Base-by-base conservation (phyloP, 2,888 invertebrate species). In the Trachelus iudaicus region DNA sequence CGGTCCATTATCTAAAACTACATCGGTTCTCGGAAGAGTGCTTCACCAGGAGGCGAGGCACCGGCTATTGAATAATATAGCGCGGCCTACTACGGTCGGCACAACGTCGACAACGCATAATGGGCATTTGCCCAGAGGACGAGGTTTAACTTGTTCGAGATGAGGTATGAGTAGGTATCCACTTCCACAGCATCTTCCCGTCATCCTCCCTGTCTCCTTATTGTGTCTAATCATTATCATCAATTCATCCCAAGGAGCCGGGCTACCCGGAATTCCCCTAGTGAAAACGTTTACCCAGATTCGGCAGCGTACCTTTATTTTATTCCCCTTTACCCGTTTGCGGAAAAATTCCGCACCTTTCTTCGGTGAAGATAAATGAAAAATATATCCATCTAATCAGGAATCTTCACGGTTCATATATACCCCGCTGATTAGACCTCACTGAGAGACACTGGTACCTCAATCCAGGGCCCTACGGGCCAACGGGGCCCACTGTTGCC, bases 11-110 rank as follows among this genome's bases (percentile, higher is more conserved):
- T 89, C 84, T 77, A 83, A 85, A 87, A 87, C 85, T 83, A 85
- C 86, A 81, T 84, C 84, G 85, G 87, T 90, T 90, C 90, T 86
- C 74, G 87, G 90, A 90, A 90, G 81, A 79, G 69, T 76, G 79
- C 78, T 74, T 75, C 75, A 73, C 75, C 74, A 56, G 56, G 56
- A 56, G 56, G 56, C 73, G 73, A 34, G 81, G 82, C 82, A 76
- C 73, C 78, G 15, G 82, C 81, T 87, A 87, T 87, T 85, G 84
- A 87, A 87, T 87, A 87, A 87, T 86, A 87, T 85, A 85, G 83
- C 83, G 56, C 23, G 56, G 56, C 56, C 56, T 23, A 15, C 56
- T 23, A 56, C 56, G 23, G 84, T 82, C 85, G 84, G 85, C 85
- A 85, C 83, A 86, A 84, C 85, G 84, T 84, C 83, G 82, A 56